Base-by-base conservation (phyloP, 2,888 invertebrate genomes). In the Lithosia quadra region DNA sequence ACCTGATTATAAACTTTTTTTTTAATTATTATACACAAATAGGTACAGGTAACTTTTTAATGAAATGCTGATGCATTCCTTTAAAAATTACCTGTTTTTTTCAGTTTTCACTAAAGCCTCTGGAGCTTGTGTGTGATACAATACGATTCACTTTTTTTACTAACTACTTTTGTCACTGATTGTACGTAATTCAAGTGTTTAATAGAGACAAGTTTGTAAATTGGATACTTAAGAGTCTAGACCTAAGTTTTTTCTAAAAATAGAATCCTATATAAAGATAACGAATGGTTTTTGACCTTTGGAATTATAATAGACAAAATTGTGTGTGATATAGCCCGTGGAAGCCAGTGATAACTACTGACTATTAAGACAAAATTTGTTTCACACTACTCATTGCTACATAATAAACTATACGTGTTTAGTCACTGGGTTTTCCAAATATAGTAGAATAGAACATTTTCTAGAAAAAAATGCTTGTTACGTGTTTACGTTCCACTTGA, bases 371-470 rank as follows among this genome's bases (percentile, higher is more conserved):
- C 59, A 15, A 59, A 34, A 15, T 60, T 36, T 15, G 21, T 22
- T 3, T 59, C 15, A 36, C 9, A 9, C 15, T 60, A 9, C 15
- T 60, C 10, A 36, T 36, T 36, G 15, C 36, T 36, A 36, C 49
- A 49, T 60, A 60, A 60, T 36, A 36, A 28, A 36, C 36, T 11
- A 22, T 22, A 34, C 36, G 22, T 60, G 36, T 75, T 76, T 70
- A 76, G 75, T 77, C 72, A 74, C 73, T 71, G 57, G 73, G 72
- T 75, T 73, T 75, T 74, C 64, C 36, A 36, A 60, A 60, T 36
- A 59, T 57, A 18, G 18, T 28, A 18, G 28, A 59, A 22, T 36
- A 21, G 34, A 36, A 0, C 21, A 60, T 36, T 60, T 34, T 15
- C 22, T 36, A 60, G 21, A 36, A 60, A 36, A 36, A 21, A 22